These are phyloP conservation scores for Halictus quadricinctus DNA, from an alignment of 2,888 invertebrate species.

Conservation along the genomic window DNA sequence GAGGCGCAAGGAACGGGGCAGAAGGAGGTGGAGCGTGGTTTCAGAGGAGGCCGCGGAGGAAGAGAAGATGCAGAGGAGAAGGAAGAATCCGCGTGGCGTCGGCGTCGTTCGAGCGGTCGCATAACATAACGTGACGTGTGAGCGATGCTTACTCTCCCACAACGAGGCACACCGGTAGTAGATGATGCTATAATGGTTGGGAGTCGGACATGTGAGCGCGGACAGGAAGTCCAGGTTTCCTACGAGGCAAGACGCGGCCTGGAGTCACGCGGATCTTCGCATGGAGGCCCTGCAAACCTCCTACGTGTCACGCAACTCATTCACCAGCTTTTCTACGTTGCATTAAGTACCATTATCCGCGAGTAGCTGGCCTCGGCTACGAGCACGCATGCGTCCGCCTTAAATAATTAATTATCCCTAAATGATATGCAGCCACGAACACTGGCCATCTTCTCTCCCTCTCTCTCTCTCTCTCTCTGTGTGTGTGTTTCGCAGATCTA, in stretches of 20 bases:
- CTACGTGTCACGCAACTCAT: constrained; percentile 80
- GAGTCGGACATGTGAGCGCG: constrained; percentile 80
- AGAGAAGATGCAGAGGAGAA: constrained; percentile 28
- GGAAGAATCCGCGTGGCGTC: constrained; percentile 40
- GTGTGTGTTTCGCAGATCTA: background rate
- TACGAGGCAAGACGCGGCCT: constrained; percentile 67
- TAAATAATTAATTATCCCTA: constrained; percentile 56
- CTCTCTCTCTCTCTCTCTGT: too few species aligned
- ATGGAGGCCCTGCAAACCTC: constrained; percentile 80
- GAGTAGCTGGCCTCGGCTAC: constrained; percentile 23
- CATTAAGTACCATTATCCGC: constrained; percentile 66
- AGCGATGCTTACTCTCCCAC: constrained; percentile 82
- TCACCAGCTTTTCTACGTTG: constrained; percentile 72
- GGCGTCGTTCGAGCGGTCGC: constrained; percentile 69
- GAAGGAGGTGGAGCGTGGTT: constrained; percentile 35
- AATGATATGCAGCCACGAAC: constrained; percentile 23
- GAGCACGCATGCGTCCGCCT: constrained; percentile 21
- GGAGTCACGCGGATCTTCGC: constrained; percentile 81
- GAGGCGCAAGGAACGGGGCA: constrained; percentile 31
- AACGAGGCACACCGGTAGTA: constrained; percentile 77
- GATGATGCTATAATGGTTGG: constrained; percentile 81
- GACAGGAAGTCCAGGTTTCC: constrained; percentile 80
- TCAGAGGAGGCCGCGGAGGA: background rate
- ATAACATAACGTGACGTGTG: constrained; percentile 78
- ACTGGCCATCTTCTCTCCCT: background rate